phyloP scores from a whole-genome alignment of 2,888 invertebrate genomes.

The Sepiola atlantica region DNA sequence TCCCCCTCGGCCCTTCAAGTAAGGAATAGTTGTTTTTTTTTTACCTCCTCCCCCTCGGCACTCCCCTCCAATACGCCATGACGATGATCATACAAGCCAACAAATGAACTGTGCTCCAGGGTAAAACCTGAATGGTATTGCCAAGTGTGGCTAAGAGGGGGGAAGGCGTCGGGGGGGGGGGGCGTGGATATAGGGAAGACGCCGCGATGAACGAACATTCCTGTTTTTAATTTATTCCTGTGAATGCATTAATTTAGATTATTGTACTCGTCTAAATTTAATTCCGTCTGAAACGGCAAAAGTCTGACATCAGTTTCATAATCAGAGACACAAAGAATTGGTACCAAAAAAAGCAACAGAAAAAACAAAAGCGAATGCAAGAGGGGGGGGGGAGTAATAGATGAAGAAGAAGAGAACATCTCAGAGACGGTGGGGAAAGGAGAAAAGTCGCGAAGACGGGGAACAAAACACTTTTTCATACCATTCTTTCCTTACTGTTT shows the following conservation, averaged over 20 bases:
- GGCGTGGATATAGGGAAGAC: neutral
- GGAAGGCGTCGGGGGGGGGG: too few relatives aligned
- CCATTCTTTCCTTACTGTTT: neutral
- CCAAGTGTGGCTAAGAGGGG: neutral
- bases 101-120: slow-evolving; percentile 20
- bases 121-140: slow-evolving; percentile 32
- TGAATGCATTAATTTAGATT: slow-evolving; percentile 19
- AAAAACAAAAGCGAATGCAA: too few relatives aligned
- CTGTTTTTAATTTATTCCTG: slow-evolving; percentile 32
- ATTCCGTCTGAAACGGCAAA: slow-evolving; percentile 6
- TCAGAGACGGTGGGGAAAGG: neutral
- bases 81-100: neutral
- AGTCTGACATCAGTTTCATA: slow-evolving; percentile 32
- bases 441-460: neutral
- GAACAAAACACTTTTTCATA: neutral
- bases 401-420: neutral
- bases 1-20: neutral
- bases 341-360: neutral
- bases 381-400: too few relatives aligned
- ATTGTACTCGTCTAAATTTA: slow-evolving; percentile 32
- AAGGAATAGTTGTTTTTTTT: neutral
- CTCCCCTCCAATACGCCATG: neutral
- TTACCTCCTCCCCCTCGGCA: neutral
- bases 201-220: slow-evolving; percentile 3
- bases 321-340: slow-evolving; percentile 22